Conservation (phyloP, 2,797 vertebrate genomes). For the Mus caroli region DNA sequence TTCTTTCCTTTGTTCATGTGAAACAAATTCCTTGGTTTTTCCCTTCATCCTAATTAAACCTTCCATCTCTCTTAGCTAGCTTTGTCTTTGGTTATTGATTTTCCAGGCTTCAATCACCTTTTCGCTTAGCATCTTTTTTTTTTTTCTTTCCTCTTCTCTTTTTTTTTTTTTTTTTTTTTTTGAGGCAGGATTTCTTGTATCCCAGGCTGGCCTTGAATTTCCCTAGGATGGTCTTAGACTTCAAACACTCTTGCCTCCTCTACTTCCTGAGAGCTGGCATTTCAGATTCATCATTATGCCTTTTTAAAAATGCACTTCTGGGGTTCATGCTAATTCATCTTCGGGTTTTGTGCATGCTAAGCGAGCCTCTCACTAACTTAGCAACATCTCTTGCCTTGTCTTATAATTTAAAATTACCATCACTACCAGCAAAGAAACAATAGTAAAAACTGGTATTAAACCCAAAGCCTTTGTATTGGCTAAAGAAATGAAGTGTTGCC, state of each 20-base stretch:
- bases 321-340: background rate
- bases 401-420: conserved; percentile 36
- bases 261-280: background rate
- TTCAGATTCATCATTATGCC: background rate
- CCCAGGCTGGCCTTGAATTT: background rate
- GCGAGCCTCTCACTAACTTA: background rate
- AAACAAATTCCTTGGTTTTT: background rate
- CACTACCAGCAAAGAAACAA: background rate
- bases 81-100: conserved; percentile 33
- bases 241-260: background rate
- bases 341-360: background rate
- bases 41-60: background rate
- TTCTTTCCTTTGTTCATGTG: conserved; percentile 1
- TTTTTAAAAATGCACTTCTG: background rate
- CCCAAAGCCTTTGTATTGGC: background rate
- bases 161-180: background rate
- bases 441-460: background rate
- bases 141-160: too few relatives aligned
- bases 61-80: background rate
- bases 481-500: background rate
- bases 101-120: background rate
- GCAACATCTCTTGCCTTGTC: background rate
- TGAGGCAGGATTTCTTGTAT: background rate
- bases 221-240: background rate
- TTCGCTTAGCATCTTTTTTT: background rate